Percentiles rank a stretch among this genome's conserved stretches.
Conservation (phyloP, 2,113 vertebrate genomes). For the Paraplagusia blochii region DNA sequence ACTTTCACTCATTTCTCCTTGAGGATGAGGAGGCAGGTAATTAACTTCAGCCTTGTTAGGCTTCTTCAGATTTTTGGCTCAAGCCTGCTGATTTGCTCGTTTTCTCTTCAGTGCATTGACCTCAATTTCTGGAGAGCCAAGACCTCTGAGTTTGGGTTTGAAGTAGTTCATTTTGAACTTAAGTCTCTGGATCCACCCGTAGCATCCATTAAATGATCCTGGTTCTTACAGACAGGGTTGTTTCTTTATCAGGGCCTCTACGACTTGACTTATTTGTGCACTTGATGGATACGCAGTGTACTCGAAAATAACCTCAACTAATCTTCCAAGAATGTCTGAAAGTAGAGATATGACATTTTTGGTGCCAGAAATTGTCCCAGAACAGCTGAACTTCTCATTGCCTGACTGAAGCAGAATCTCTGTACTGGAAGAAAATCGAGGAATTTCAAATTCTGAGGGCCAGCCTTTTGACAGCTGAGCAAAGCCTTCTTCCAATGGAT, state of each 20-base stretch:
- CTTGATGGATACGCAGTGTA: too few species aligned
- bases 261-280: neutral
- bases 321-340: too few species aligned
- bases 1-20: slow-evolving; percentile 2
- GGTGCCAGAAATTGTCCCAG: too few species aligned
- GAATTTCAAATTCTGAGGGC: neutral
- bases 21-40: slow-evolving; percentile 1
- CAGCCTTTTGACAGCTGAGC: neutral
- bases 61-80: slow-evolving; percentile 5
- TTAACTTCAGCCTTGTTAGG: slow-evolving; percentile 3
- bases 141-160: neutral
- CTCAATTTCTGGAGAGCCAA: neutral
- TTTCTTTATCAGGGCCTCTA: neutral
- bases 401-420: slow-evolving; percentile 7
- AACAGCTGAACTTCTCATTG: too few species aligned
- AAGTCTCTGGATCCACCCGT: neutral
- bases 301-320: too few species aligned
- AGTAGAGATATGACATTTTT: too few species aligned
- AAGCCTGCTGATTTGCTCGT: neutral
- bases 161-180: slow-evolving; percentile 12
- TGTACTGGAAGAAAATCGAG: neutral
- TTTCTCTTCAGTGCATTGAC: slow-evolving; percentile 11
- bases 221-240: slow-evolving; percentile 9
- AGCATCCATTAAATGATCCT: neutral
- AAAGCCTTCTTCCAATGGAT: neutral